Percentiles rank a stretch among this genome's conserved stretches.
Evolutionary conservation across 1,140 invertebrate genomes (phyloP).

Genomic region (Brachionus sp.): DNA sequence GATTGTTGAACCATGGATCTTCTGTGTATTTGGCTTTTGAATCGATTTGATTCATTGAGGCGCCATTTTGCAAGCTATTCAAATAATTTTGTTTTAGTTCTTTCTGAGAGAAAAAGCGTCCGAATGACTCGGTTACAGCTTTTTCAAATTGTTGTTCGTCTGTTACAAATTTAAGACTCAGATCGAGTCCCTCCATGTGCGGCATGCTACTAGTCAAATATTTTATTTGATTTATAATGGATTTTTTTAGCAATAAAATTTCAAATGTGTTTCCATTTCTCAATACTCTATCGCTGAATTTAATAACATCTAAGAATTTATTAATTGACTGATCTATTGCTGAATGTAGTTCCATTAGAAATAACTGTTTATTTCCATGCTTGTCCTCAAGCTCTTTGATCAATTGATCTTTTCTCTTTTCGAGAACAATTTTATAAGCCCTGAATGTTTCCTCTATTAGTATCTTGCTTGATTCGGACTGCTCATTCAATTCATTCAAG

Average conservation of each 20-base stretch:
- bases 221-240: conserved; percentile 70
- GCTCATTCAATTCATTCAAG: conserved; percentile 76
- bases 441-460: conserved; percentile 77
- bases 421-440: conserved; percentile 73
- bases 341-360: conserved; percentile 79
- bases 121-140: conserved; percentile 59
- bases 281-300: conserved; percentile 73
- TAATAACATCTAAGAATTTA: conserved; percentile 76
- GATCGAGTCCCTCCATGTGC: conserved; percentile 69
- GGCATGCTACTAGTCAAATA: conserved; percentile 74
- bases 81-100: conserved; percentile 32
- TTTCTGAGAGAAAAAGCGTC: conserved; percentile 38
- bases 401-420: conserved; percentile 70
- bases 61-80: background rate
- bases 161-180: conserved; percentile 75
- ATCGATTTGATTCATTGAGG: background rate
- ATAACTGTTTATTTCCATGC: conserved; percentile 77
- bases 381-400: conserved; percentile 72
- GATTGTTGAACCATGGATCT: background rate
- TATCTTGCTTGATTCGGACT: conserved; percentile 77
- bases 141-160: conserved; percentile 74
- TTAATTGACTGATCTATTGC: conserved; percentile 73
- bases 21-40: background rate
- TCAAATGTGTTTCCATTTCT: conserved; percentile 76
- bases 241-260: conserved; percentile 73